Evolutionary conservation across 2,888 invertebrate species (phyloP).

Genomic region (Tachina lurida): DNA sequence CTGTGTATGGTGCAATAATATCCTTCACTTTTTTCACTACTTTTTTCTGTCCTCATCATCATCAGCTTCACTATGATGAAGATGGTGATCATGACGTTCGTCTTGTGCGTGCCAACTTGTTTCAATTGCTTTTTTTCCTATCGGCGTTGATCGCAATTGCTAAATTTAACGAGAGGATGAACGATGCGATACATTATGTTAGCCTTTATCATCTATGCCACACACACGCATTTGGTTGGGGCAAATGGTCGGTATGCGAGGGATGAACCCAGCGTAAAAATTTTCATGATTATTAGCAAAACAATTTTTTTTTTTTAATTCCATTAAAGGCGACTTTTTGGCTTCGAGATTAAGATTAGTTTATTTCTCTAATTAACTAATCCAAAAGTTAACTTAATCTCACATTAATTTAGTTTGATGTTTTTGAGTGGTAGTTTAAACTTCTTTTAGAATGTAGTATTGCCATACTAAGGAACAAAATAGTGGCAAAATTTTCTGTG

Average conservation of each 20-base stretch:
- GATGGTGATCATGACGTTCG: constrained; percentile 44
- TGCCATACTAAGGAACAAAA: no score
- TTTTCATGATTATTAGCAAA: not conserved
- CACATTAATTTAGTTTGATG: no score
- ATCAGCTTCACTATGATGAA: constrained; percentile 2
- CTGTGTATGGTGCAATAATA: constrained; percentile 36
- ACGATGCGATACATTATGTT: constrained; percentile 57
- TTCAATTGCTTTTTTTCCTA: constrained; percentile 65
- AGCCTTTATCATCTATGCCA: constrained; percentile 54
- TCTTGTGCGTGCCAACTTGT: constrained; percentile 66
- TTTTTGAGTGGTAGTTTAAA: no score
- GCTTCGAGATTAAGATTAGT: no score
- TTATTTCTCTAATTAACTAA: no score
- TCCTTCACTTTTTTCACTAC: constrained; percentile 50
- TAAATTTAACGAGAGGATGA: constrained; percentile 68
- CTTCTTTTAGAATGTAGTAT: no score
- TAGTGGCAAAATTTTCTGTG: no score
- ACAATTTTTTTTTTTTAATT: no score
- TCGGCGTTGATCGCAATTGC: constrained; percentile 72
- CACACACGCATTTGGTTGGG: constrained; percentile 57
- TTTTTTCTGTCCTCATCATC: constrained; percentile 21
- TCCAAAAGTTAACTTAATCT: no score
- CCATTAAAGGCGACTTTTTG: no score
- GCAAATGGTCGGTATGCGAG: constrained; percentile 12
- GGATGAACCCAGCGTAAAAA: constrained; percentile 8